Evolutionary conservation across 2,888 invertebrate genomes (phyloP).

Genomic region (Deilephila elpenor): DNA sequence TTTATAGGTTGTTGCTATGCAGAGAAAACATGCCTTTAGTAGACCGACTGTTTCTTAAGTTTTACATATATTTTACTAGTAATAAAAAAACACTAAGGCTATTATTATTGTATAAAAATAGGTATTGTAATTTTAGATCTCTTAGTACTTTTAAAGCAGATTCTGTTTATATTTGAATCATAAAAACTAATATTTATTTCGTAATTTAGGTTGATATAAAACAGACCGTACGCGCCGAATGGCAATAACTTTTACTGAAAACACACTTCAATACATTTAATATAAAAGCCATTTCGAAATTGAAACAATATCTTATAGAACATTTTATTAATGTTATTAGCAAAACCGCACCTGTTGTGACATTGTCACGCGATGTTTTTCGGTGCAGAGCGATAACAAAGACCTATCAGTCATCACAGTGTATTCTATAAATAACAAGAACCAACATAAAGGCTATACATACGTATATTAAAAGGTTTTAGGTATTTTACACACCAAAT

Average conservation of each 20-base stretch:
- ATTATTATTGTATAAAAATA: too few species aligned
- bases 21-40: not conserved
- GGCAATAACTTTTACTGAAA: too few species aligned
- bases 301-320: not conserved
- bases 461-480: not conserved
- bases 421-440: not conserved
- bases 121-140: too few species aligned
- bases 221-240: too few species aligned
- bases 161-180: too few species aligned
- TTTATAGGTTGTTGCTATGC: not conserved
- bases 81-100: too few species aligned
- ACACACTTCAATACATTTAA: not conserved
- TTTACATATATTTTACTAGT: not conserved
- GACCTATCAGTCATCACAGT: not conserved
- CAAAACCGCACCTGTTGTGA: not conserved
- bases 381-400: not conserved
- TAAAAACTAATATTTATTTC: too few species aligned
- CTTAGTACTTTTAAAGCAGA: too few species aligned
- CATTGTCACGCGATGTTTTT: conserved; percentile 17
- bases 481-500: not conserved
- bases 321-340: not conserved
- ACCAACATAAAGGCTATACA: not conserved
- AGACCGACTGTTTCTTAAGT: not conserved
- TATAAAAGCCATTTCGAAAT: not conserved
- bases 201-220: too few species aligned